phyloP scores from a whole-genome alignment of 1,140 invertebrate species.

The Hormaphis cornu region DNA sequence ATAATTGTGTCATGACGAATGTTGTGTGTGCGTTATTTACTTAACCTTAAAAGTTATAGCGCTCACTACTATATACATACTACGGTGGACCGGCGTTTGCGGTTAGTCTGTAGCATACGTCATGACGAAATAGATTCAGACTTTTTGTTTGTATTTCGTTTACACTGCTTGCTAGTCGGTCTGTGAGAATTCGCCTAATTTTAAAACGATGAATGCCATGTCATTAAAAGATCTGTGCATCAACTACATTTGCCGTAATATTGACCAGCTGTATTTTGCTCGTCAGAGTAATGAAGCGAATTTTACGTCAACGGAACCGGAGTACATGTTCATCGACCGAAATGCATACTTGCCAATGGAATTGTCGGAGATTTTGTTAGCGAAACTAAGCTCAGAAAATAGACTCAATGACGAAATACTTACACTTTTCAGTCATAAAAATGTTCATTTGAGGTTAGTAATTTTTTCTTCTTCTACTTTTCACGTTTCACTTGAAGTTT shows the following conservation, averaged over 20 bases:
- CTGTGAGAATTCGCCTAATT: neutral
- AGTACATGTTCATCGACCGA: constrained; percentile 48
- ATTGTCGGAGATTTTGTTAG: constrained; percentile 57
- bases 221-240: constrained; percentile 58
- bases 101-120: no score
- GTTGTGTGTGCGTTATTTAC: no score
- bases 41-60: no score
- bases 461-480: no score
- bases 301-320: constrained; percentile 15
- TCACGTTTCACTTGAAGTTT: no score
- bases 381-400: constrained; percentile 53
- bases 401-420: constrained; percentile 56
- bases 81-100: no score
- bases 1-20: no score
- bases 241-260: constrained; percentile 60
- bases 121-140: no score
- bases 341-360: constrained; percentile 58
- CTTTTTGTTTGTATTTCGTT: no score
- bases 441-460: constrained; percentile 51
- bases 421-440: constrained; percentile 54
- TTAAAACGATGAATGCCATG: constrained; percentile 50
- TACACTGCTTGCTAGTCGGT: no score
- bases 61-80: no score
- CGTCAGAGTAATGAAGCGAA: constrained; percentile 8
- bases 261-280: constrained; percentile 49